Base-by-base conservation (phyloP, 2,888 invertebrate genomes). In the Drosophila neotestacea region DNA sequence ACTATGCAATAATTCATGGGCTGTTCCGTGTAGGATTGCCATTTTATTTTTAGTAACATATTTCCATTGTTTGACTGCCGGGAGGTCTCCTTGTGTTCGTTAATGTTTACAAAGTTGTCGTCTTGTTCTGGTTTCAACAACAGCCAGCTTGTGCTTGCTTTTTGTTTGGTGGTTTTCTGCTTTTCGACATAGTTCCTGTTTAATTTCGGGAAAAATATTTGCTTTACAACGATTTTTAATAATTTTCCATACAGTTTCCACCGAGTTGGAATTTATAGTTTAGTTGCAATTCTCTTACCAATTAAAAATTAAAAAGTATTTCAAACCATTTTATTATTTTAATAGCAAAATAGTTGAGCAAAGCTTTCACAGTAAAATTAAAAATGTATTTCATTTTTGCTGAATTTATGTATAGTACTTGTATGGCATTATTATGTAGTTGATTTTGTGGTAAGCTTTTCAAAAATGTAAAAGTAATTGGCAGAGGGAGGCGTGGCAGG, bases 1-100 rank as follows among this genome's bases (percentile, higher is more conserved):
- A 77, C 67, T 79, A 70, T 73, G 63, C 68, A 72, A 85, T 88
- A 82, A 88, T 79, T 88, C 70, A 83, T 68, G 65, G 62, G 61
- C 28, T 36, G 39, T 34, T 70, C 36, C 70, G 79, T 74, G 74
- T 63, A 39, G 75, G 44, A 78, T 78, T 76, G 58, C 54, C 65
- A 62, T 68, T 64, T 69, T 78, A 63, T 52, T 58, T 44, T 46
- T 56, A 42, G 32, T 42, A 13, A 30, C 52, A 63, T 39, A 44
- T 55, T 67, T 58, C 41, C 65, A 54, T 60, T 65, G 39, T 36
- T 46, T 36, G 42, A 44, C 27, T n/a, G 28, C 22, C 16, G 32
- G 48, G 4, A 22, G 1, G 22, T 13, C 6, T 30, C 22, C 41
- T 30, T 66, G 61, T 56, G 51, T 47, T 66, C 51, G 52, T 38